Evolutionary conservation across 2,888 invertebrate genomes (phyloP).

Genomic region (Sclerodermus sp.): DNA sequence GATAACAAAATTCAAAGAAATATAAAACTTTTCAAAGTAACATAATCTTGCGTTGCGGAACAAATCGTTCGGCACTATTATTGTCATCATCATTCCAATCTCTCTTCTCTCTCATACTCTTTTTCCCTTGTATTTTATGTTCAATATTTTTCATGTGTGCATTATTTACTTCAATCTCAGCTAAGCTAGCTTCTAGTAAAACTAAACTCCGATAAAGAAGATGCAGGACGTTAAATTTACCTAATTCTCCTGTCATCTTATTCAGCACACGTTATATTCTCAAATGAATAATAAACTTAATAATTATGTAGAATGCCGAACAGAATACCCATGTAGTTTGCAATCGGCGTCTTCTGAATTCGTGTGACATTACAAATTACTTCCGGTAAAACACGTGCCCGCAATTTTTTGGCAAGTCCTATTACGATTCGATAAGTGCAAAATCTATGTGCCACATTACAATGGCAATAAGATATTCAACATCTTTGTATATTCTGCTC

Average conservation of each 20-base stretch:
- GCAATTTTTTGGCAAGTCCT: too few species aligned
- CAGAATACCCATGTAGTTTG: too few species aligned
- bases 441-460: too few species aligned
- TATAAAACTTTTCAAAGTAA: constrained; percentile 6
- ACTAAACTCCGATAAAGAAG: constrained; percentile 34
- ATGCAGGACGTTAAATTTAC: constrained; percentile 25
- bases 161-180: constrained; percentile 10
- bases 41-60: constrained; percentile 29
- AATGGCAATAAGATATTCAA: background rate
- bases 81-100: constrained; percentile 43
- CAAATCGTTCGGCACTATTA: constrained; percentile 46
- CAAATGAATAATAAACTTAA: constrained; percentile 27
- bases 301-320: background rate
- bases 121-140: background rate
- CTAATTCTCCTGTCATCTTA: constrained; percentile 12
- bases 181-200: constrained; percentile 33
- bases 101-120: constrained; percentile 3
- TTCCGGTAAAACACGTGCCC: too few species aligned
- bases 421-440: too few species aligned
- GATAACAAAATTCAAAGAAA: background rate
- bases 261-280: constrained; percentile 15
- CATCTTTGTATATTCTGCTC: background rate
- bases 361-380: too few species aligned
- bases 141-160: too few species aligned
- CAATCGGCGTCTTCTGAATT: too few species aligned